Conservation (phyloP, 2,113 vertebrate species). For the Eulemur macaco region DNA sequence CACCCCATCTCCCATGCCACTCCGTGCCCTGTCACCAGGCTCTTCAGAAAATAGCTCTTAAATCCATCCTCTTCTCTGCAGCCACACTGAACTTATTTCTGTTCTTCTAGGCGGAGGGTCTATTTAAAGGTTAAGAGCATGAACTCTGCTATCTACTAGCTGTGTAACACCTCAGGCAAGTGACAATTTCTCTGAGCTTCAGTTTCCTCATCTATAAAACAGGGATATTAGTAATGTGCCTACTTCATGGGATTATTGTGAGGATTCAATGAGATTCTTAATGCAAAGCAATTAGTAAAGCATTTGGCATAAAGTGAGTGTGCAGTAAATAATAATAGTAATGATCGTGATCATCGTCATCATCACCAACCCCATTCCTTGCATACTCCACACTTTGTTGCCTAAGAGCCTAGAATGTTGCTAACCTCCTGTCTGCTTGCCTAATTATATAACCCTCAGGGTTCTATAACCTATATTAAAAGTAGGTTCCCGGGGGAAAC, state of each 20-base stretch:
- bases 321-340: not conserved
- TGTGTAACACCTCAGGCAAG: not conserved
- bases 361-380: not conserved
- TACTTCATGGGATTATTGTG: not conserved
- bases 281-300: conserved; percentile 18
- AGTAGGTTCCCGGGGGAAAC: not conserved
- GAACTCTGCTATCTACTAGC: not conserved
- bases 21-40: not conserved
- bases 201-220: not conserved
- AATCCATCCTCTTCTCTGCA: not conserved
- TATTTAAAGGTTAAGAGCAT: not conserved
- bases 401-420: not conserved
- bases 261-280: not conserved
- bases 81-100: not conserved
- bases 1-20: not conserved
- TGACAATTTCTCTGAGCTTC: not conserved
- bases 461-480: conserved; percentile 26
- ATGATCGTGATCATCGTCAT: not conserved
- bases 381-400: not conserved
- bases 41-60: not conserved
- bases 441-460: not conserved
- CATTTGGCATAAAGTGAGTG: not conserved
- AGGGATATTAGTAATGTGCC: not conserved
- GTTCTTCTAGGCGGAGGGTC: not conserved
- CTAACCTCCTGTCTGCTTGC: not conserved